phyloP scores from a whole-genome alignment of 2,888 invertebrate species.

The Leistus spinibarbis region DNA sequence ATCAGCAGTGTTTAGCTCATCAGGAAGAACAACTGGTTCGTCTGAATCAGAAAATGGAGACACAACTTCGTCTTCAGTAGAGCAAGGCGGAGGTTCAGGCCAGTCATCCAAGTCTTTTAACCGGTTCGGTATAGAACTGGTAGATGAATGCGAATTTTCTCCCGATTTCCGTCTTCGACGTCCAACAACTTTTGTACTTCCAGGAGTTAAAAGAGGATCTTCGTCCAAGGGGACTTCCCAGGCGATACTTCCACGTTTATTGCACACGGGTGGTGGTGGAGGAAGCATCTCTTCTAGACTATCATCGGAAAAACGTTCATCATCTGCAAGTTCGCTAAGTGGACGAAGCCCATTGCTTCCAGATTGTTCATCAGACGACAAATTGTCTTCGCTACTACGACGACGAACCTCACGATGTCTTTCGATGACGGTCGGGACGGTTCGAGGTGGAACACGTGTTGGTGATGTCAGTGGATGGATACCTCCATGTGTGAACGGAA shows the following conservation, averaged over 20 bases:
- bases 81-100: conserved; percentile 71
- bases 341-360: conserved; percentile 51
- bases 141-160: conserved; percentile 68
- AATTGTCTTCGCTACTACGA: conserved; percentile 53
- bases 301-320: conserved; percentile 81
- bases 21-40: conserved; percentile 45
- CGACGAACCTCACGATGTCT: conserved; percentile 81
- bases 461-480: conserved; percentile 65
- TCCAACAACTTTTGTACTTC: conserved; percentile 69
- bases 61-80: conserved; percentile 69
- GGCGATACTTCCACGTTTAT: conserved; percentile 81
- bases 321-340: conserved; percentile 58
- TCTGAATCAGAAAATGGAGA: conserved; percentile 73
- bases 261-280: conserved; percentile 57
- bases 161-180: conserved; percentile 64
- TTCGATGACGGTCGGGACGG: conserved; percentile 73
- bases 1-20: conserved; percentile 52
- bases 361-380: conserved; percentile 54
- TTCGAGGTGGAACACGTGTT: conserved; percentile 63
- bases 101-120: conserved; percentile 75
- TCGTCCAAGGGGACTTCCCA: conserved; percentile 85
- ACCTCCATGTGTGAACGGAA: conserved; percentile 69
- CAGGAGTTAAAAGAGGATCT: conserved; percentile 72
- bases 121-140: conserved; percentile 72
- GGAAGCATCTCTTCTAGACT: conserved; percentile 78